These are phyloP conservation scores for Stegodyphus dumicola DNA, from an alignment of 1,140 invertebrate genomes.

Conservation along the genomic window DNA sequence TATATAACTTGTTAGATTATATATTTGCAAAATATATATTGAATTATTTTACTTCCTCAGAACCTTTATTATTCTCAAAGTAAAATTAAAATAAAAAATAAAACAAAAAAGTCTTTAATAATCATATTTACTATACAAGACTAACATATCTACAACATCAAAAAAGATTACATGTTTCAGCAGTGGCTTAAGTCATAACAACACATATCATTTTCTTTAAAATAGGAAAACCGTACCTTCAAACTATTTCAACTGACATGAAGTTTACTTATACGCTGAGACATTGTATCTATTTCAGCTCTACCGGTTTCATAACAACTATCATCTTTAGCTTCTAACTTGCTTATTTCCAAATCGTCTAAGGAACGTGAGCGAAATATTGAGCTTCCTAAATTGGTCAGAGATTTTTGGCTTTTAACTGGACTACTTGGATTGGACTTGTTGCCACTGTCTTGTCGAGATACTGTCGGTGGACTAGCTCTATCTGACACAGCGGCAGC, in stretches of 20 bases:
- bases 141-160: no score
- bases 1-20: no score
- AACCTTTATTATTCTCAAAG: no score
- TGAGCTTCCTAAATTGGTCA: slow-evolving; percentile 22
- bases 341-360: slow-evolving; percentile 55
- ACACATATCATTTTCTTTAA: neutral
- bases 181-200: neutral
- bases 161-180: no score
- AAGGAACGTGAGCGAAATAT: slow-evolving; percentile 50
- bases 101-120: no score
- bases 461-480: slow-evolving; percentile 18
- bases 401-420: slow-evolving; percentile 52
- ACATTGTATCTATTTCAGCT: slow-evolving; percentile 50
- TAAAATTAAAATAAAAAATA: no score
- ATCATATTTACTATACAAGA: no score
- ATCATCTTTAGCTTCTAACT: slow-evolving; percentile 21
- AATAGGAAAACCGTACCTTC: neutral
- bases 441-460: slow-evolving; percentile 58
- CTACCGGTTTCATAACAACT: slow-evolving; percentile 4
- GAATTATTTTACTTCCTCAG: no score
- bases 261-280: slow-evolving; percentile 51
- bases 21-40: no score
- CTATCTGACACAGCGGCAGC: neutral
- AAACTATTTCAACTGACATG: slow-evolving; percentile 53
- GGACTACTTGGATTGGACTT: slow-evolving; percentile 59